Evolutionary conservation across 23 tunicate species (phyloP), one percentile per base, ranked within the genome.

Genomic region (Oikopleura albicans): DNA sequence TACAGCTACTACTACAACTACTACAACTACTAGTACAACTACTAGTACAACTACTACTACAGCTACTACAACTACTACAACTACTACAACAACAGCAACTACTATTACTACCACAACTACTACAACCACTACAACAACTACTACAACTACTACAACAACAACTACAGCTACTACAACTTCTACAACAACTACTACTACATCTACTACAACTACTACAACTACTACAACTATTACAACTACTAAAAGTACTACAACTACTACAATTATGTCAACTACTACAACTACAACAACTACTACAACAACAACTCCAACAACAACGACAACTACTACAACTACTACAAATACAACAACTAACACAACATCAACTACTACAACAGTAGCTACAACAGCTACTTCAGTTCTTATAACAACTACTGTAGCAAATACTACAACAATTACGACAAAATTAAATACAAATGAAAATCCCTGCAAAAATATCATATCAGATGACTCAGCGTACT

Each of bases 81-180:
- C 79, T 71, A 71, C 79, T n/a, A 71, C 79, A 4, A 71, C 79
- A 71, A 71, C 79, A 16, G 34, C 34, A 16, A 16, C 34, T 71
- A 27, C 34, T 2, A 71, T 35, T 16, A 71, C 79, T 29, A 12
- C 79, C 2, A 71, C 79, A 35, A 16, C 79, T n/a, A 71, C 79
- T 12, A n/a, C 34, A 16, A 71, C 79, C 28, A 12, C 79, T 12
- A 71, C 79, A 27, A 71, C 79, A 31, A 71, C 79, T 2, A 71
- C 79, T 2, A 71, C 79, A 71, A 71, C 2, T 16, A 27, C 79
- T 22, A 71, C 79, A 22, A 71, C 79, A n/a, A 71, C 79, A n/a
- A 71, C 34, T 2, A 71, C 31, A 16, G 2, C 34, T 4, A 71
- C 79, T 22, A 71, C 79, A 2, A 12, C 79, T 27, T 22, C 79